Conservation (phyloP, 2,797 vertebrate genomes). For the Lateolabrax maculatus region DNA sequence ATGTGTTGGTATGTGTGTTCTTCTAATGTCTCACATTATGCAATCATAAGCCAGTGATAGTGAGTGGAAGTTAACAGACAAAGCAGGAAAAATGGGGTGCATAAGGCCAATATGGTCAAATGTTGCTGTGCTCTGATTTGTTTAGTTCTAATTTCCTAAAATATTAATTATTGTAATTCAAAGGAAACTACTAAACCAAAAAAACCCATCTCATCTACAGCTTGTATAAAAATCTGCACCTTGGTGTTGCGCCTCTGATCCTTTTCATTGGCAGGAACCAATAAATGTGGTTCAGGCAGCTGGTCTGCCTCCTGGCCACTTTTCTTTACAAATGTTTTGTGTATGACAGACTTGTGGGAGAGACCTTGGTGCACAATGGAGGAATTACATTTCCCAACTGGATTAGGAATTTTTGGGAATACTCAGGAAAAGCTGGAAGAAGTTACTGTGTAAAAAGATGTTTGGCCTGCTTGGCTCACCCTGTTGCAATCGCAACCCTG, state of each 20-base stretch:
- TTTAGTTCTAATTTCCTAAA: no score
- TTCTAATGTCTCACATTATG: no score
- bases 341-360: not conserved
- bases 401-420: not conserved
- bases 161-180: no score
- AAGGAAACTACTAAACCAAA: not conserved
- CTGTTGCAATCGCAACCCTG: not conserved
- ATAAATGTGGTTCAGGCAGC: not conserved
- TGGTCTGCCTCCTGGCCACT: not conserved
- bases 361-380: not conserved
- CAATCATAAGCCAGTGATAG: not conserved
- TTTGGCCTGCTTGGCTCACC: not conserved
- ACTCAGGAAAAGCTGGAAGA: not conserved
- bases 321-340: not conserved
- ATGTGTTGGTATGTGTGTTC: no score
- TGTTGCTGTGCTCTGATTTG: not conserved
- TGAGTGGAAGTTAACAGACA: not conserved
- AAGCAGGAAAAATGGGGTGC: not conserved
- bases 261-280: not conserved
- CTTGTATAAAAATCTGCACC: no score
- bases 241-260: no score
- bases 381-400: not conserved
- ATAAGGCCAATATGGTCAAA: not conserved
- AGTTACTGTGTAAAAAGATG: not conserved
- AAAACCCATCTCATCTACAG: no score